Evolutionary conservation across 2,888 invertebrate species (phyloP).

Genomic region (Agapostemon virescens): DNA sequence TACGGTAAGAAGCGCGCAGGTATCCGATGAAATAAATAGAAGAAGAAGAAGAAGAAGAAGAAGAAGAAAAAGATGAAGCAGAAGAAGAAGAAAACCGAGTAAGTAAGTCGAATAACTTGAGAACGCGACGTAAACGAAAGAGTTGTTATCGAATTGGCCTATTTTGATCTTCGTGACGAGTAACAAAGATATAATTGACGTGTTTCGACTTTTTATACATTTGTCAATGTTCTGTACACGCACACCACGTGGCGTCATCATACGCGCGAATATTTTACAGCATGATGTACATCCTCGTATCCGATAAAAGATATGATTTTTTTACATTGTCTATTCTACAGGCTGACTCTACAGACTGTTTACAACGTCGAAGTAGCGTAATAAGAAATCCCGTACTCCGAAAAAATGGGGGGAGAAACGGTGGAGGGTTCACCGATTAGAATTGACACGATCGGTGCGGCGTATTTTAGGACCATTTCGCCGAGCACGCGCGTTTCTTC

Average conservation of each 20-base stretch:
- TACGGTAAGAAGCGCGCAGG: slow-evolving; percentile 22
- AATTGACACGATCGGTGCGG: neutral
- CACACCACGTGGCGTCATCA: slow-evolving; percentile 42
- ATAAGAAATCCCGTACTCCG: slow-evolving; percentile 23
- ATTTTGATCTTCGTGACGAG: slow-evolving; percentile 14
- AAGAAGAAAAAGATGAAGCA: too few species aligned
- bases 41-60: neutral
- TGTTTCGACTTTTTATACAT: slow-evolving; percentile 44
- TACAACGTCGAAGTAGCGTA: slow-evolving; percentile 52
- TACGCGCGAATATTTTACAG: slow-evolving; percentile 65
- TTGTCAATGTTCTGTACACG: slow-evolving; percentile 60
- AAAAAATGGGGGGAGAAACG: slow-evolving; percentile 13
- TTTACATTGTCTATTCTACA: slow-evolving; percentile 65
- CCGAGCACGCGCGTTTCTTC: slow-evolving; percentile 42
- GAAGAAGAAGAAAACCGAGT: neutral
- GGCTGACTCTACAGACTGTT: slow-evolving; percentile 58
- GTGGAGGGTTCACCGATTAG: slow-evolving; percentile 25
- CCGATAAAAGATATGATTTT: slow-evolving; percentile 47
- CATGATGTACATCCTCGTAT: slow-evolving; percentile 63
- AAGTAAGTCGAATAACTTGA: slow-evolving; percentile 25
- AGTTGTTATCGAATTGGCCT: slow-evolving; percentile 34
- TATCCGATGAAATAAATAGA: slow-evolving; percentile 37
- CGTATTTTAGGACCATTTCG: neutral
- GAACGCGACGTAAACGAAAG: slow-evolving; percentile 5
- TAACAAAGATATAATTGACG: slow-evolving; percentile 59